phyloP scores from a whole-genome alignment of 2,888 invertebrate species.

The Eupithecia inturbata region DNA sequence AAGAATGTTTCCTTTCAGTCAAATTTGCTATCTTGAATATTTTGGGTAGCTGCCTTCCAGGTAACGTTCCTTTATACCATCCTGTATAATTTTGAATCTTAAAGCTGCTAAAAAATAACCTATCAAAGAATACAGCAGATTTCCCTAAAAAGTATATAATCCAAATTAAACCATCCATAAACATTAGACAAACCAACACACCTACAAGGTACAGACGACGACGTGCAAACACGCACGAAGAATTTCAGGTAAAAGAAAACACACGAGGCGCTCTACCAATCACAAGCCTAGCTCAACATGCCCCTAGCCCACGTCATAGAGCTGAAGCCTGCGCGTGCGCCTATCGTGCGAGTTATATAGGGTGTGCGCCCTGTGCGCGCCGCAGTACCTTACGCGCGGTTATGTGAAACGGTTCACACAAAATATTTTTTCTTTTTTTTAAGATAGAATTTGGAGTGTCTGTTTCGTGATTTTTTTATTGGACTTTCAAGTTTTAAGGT shows the following conservation, averaged over 20 bases:
- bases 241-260: constrained; percentile 5
- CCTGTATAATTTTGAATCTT: too few species aligned
- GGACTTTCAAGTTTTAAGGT: constrained; percentile 30
- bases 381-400: constrained; percentile 28
- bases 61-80: too few species aligned
- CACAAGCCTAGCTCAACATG: neutral
- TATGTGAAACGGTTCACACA: constrained; percentile 16
- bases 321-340: neutral
- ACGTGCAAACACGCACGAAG: neutral
- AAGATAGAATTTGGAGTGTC: constrained; percentile 32
- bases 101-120: too few species aligned
- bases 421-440: constrained; percentile 26
- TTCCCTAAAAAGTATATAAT: too few species aligned
- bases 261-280: constrained; percentile 1
- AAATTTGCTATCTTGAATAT: too few species aligned
- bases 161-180: too few species aligned
- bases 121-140: too few species aligned
- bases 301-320: constrained; percentile 13
- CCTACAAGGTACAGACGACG: neutral
- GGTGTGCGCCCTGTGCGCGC: constrained; percentile 11
- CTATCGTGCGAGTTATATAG: constrained; percentile 21
- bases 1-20: too few species aligned
- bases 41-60: too few species aligned
- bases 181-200: too few species aligned
- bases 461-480: constrained; percentile 32